A percentile compares a stretch with the other conserved stretches of the same genome.
phyloP scores from a whole-genome alignment of 2,888 invertebrate genomes.

The Eucriotettix oculatus region DNA sequence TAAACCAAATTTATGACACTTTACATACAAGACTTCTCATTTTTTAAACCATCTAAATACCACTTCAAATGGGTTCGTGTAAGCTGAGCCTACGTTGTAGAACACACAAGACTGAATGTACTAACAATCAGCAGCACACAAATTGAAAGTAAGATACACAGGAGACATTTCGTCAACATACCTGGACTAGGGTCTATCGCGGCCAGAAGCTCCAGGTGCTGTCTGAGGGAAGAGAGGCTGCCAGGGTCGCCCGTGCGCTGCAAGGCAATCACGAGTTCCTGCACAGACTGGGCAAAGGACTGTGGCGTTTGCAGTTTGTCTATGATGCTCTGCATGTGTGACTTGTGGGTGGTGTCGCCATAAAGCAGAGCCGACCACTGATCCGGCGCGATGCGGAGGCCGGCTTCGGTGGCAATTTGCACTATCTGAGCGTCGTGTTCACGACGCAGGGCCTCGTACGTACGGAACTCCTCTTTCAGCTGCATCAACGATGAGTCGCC shows the following conservation, averaged over 20 bases:
- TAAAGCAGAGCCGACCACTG: constrained; percentile 96
- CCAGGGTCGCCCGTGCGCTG: constrained; percentile 81
- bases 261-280: constrained; percentile 76
- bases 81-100: too few relatives aligned
- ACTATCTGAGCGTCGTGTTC: constrained; percentile 99
- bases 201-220: constrained; percentile 69
- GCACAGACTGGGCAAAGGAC: constrained; percentile 74
- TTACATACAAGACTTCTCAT: too few relatives aligned
- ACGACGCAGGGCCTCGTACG: constrained; percentile 78
- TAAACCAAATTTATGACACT: too few relatives aligned
- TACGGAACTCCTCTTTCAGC: constrained; percentile 88
- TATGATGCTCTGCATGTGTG: constrained; percentile 90
- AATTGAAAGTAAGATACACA: too few relatives aligned
- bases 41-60: too few relatives aligned
- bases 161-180: constrained; percentile 20
- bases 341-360: constrained; percentile 88
- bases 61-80: too few relatives aligned
- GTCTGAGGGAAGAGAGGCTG: constrained; percentile 56
- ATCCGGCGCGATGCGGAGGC: constrained; percentile 90
- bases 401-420: constrained; percentile 94
- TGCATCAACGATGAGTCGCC: constrained; percentile 97
- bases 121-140: too few relatives aligned
- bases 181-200: constrained; percentile 74
- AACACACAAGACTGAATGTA: too few relatives aligned
- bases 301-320: constrained; percentile 88